Evolutionary conservation across 2,113 vertebrate genomes (phyloP), one percentile per base, ranked within the genome.

Genomic region (Pholis gunnellus): DNA sequence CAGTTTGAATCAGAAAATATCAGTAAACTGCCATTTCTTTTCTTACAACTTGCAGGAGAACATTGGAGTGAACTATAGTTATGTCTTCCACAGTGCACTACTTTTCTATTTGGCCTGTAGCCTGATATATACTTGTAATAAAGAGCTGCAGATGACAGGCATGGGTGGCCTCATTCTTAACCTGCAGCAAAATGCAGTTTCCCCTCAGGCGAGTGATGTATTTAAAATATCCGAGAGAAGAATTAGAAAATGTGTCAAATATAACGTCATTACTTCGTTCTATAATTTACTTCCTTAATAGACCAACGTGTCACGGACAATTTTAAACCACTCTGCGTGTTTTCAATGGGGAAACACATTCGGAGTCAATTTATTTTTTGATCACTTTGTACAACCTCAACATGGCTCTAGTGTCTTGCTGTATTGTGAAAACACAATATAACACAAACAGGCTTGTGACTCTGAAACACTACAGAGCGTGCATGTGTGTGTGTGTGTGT

Each of bases 161-260:
- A 0, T 54, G 27, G 17, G 61, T 36, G 63, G 54, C 68, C 59
- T 89, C 68, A 72, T 80, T 89, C 36, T 84, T 89, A 29, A 75
- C 75, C 75, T 80, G 63, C 69, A 86, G 83, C 75, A 72, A 84
- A 78, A 85, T 52, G 20, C 68, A 75, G 78, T 85, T 75, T 63
- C 56, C 44, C 75, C 59, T 82, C 69, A 54, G 34, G 61, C 69
- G 68, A 68, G 60, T 31, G 9, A 67, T 56, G 56, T 57, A 57
- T 79, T 75, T 65, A 82, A 88, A 77, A 63, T 66, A 66, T 76
- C 42, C 15, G 71, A 73, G 9, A 60, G 20, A 69, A 56, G 42
- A 77, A 68, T 77, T 48, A 54, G 61, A 75, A 87, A 82, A 79
- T 74, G 71, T 83, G 74, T 79, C 63, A 87, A 77, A 78, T 78